Base-by-base conservation (phyloP, 2,797 vertebrate species). In the Phaenicophaeus curvirostris region DNA sequence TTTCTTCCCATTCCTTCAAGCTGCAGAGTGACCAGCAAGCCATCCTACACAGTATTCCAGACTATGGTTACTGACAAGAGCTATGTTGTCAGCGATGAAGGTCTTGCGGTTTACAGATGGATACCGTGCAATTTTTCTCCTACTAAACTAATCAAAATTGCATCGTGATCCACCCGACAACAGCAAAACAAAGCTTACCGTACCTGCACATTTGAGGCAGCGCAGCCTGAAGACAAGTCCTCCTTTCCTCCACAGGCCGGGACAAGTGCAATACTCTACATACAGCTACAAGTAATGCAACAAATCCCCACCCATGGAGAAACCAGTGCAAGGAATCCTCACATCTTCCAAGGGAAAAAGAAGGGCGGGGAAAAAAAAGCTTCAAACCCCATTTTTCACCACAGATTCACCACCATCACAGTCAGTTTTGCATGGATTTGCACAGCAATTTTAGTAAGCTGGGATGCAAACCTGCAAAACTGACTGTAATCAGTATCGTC, bases 361-460 rank as follows among this genome's bases (percentile, higher is more conserved):
- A 35, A 24, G 5, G 0, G 6, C 1, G 8, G 3, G 20, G 2
- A 5, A 7, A 20, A 8, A 42, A 9, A 16, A 37, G 11, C 77
- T 80, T 55, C 42, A 50, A 72, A 83, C 17, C 85, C 68, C 58
- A 37, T 65, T 19, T 86, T 54, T 67, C 53, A 85, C 83, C 54
- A 93, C 68, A 44, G 94, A 78, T 94, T 87, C 80, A 91, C 94
- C 87, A 93, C 96, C 50, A 95, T 95, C 98, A 98, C 98, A 96
- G 97, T 98, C 99, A 99, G 99, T 99, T 99, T 99, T 99, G 99
- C 99, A 99, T 99, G 99, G 99, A 99, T 99, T 99, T 99, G 99
- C 99, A 99, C 99, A 99, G 99, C 99, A 97, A 93, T 95, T 81
- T 92, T 91, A 88, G 69, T 80, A 98, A 97, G 99, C 99, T 99